phyloP scores from a whole-genome alignment of 2,888 invertebrate genomes.

The Diploptera punctata region DNA sequence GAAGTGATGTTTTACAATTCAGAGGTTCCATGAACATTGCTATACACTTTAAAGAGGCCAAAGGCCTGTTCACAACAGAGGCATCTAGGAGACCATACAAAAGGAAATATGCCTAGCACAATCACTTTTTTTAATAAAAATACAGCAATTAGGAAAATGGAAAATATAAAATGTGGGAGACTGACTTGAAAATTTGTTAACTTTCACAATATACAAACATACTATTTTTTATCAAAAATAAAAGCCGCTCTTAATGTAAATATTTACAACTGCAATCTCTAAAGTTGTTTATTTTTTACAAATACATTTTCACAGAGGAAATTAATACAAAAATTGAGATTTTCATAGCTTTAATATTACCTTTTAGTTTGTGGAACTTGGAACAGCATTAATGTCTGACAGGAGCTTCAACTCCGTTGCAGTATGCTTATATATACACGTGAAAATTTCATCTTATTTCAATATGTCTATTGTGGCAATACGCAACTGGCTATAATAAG shows the following conservation, averaged over 20 bases:
- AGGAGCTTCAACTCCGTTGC: no score
- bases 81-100: background rate
- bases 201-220: background rate
- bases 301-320: no score
- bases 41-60: slow-evolving; percentile 9
- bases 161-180: background rate
- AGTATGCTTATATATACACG: no score
- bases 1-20: slow-evolving; percentile 30
- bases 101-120: slow-evolving; percentile 10
- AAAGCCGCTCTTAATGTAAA: background rate
- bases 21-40: background rate
- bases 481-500: no score
- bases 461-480: no score
- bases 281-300: no score
- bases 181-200: background rate
- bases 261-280: no score
- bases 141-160: slow-evolving; percentile 4
- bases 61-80: background rate
- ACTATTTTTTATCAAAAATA: background rate
- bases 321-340: no score
- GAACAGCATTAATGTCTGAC: no score
- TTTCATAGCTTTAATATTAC: no score
- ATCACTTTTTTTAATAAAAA: background rate
- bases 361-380: no score
- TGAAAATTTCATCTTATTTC: no score